These are phyloP conservation scores for Hippolais icterina DNA, from an alignment of 2,113 vertebrate species.

Conservation along the genomic window DNA sequence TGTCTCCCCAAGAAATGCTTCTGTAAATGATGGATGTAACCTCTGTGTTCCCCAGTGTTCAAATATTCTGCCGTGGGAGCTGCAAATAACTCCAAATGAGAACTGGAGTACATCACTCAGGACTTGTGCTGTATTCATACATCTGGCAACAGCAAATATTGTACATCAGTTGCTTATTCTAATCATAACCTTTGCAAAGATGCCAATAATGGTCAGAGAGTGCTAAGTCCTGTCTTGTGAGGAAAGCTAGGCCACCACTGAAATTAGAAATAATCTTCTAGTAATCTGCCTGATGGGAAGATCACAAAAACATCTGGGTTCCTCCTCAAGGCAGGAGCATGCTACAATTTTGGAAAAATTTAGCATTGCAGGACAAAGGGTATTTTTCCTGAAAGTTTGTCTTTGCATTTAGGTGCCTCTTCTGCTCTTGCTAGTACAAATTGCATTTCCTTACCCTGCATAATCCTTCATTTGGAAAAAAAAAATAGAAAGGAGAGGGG, in stretches of 20 bases:
- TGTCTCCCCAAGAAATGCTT: no score
- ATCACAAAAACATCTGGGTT: not conserved
- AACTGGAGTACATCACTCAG: not conserved
- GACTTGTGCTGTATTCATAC: rapidly evolving
- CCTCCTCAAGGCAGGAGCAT: not conserved
- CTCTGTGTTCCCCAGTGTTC: not conserved
- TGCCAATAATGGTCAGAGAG: not conserved
- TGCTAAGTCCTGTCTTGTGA: not conserved
- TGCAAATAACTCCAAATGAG: not conserved
- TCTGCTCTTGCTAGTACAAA: not conserved
- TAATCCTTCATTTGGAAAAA: not conserved
- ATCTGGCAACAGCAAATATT: rapidly evolving
- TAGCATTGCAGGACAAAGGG: not conserved
- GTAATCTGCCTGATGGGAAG: not conserved
- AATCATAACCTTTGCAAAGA: not conserved
- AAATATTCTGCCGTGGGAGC: not conserved
- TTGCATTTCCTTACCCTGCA: not conserved
- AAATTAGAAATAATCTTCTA: not conserved
- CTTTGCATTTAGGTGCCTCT: not conserved
- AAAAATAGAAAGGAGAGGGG: not conserved
- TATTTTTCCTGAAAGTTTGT: not conserved
- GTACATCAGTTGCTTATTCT: not conserved
- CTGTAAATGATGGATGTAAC: not conserved
- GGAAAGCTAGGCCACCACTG: not conserved
- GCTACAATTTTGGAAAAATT: not conserved